Evolutionary conservation across 2,888 invertebrate genomes (phyloP).

Genomic region (Lithophane leautieri): DNA sequence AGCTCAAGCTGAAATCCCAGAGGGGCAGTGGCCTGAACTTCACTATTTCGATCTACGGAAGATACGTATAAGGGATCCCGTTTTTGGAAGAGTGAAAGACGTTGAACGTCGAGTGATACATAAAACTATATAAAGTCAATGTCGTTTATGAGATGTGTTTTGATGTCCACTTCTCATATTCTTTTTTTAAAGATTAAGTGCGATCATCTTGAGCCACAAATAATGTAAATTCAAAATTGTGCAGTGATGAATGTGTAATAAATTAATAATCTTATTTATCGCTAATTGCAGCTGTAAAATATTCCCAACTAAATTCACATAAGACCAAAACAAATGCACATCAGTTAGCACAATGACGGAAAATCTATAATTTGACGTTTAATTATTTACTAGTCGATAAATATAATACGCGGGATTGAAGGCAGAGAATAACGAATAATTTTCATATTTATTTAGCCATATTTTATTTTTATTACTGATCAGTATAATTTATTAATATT

Average conservation of each 20-base stretch:
- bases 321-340: conserved; percentile 7
- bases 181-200: conserved; percentile 49
- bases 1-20: conserved; percentile 86
- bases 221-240: not conserved
- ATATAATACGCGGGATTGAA: conserved; percentile 33
- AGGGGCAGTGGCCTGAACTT: conserved; percentile 83
- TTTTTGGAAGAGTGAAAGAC: not conserved
- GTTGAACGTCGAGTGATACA: conserved; percentile 26
- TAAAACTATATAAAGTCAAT: not conserved
- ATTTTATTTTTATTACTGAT: conserved; percentile 35
- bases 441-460: conserved; percentile 10
- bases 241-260: not conserved
- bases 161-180: conserved; percentile 31
- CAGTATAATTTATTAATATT: conserved; percentile 35
- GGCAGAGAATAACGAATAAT: conserved; percentile 20
- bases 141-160: not conserved
- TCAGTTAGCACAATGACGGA: conserved; percentile 7
- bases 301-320: not conserved
- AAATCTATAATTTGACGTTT: conserved; percentile 13
- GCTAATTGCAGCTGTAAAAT: conserved; percentile 15
- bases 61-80: conserved; percentile 70
- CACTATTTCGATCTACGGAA: conserved; percentile 85
- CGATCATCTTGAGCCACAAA: not conserved
- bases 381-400: conserved; percentile 41
- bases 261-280: not conserved